A percentile compares a stretch with the other conserved stretches of the same genome.
Conservation (phyloP, 2,888 invertebrate species). For the Lasioglossum lativentre region DNA sequence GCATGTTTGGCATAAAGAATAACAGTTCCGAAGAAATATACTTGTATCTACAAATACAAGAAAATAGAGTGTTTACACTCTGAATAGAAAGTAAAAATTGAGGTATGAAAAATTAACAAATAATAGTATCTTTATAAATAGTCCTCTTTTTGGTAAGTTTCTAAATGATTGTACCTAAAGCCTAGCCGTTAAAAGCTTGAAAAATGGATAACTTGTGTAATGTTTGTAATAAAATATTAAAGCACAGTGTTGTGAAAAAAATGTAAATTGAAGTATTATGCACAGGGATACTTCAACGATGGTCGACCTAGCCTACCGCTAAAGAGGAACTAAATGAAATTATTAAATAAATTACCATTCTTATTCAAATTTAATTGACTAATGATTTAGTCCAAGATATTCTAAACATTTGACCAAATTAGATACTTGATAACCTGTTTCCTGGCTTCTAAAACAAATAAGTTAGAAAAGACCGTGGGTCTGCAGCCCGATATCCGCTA, state of each 20-base stretch:
- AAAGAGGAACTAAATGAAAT: no score
- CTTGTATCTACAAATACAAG: not conserved
- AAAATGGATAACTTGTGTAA: not conserved
- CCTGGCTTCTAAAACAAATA: not conserved
- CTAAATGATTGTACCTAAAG: not conserved
- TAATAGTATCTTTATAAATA: not conserved
- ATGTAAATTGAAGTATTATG: not conserved
- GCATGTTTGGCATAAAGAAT: no score
- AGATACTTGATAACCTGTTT: not conserved
- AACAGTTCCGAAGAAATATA: no score
- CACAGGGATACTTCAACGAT: not conserved
- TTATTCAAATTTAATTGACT: not conserved
- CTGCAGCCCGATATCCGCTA: constrained; percentile 14
- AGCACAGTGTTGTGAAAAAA: not conserved
- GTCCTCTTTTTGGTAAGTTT: not conserved
- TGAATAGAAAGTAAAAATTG: not conserved
- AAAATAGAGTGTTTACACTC: not conserved
- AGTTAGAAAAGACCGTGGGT: no score
- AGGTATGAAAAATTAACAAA: not conserved
- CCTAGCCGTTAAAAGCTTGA: not conserved
- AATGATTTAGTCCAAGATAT: not conserved
- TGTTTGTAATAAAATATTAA: not conserved
- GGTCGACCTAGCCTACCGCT: not conserved
- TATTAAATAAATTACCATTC: not conserved
- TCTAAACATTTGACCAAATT: not conserved